Evolutionary conservation across 2,797 vertebrate species (phyloP), one percentile per base, ranked within the genome.

Genomic region (Channallabes apus): DNA sequence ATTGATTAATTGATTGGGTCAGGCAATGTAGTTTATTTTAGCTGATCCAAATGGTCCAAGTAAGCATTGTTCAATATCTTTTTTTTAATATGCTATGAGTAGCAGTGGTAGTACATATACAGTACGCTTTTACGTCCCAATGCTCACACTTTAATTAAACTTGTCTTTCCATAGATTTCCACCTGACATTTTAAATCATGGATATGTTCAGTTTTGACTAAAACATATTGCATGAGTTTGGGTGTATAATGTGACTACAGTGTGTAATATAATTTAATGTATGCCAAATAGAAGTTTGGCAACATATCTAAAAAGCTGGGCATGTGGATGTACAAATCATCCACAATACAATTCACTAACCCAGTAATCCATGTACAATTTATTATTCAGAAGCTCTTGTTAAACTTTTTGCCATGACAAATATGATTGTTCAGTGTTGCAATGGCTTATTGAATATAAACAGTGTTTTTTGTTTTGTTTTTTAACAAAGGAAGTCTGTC

Each of bases 311-410:
- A 51, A 29, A 80, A 3, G 51, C 15, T 17, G 11, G 24, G 65
- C 41, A 80, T 51, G 46, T 12, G 65, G n/a, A 80, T 51, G 46
- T 12, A 65, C 38, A 20, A 80, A 80, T 67, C 27, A 41, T 38
- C 22, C 35, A 41, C 62, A 80, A 67, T 67, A 65, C 6, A 20
- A 18, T 51, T 4, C 24, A 14, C 38, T 51, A 54, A 29, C 15
- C 20, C 38, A 20, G 15, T 27, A 51, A 80, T 80, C 79, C 79
- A 65, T 80, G 62, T 65, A 22, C 62, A 54, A 14, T 80, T 51
- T 80, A 17, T 65, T 80, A 15, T 65, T 29, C 1, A 65, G 27
- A 51, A 46, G 14, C n/a, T 80, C 24, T 62, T 46, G 29, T 38
- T 78, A 59, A 78, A 61, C 56, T 15, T 61, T 15, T 65, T 80